phyloP scores from a whole-genome alignment of 2,113 vertebrate genomes.

The Tretioscincus oriximinensis region DNA sequence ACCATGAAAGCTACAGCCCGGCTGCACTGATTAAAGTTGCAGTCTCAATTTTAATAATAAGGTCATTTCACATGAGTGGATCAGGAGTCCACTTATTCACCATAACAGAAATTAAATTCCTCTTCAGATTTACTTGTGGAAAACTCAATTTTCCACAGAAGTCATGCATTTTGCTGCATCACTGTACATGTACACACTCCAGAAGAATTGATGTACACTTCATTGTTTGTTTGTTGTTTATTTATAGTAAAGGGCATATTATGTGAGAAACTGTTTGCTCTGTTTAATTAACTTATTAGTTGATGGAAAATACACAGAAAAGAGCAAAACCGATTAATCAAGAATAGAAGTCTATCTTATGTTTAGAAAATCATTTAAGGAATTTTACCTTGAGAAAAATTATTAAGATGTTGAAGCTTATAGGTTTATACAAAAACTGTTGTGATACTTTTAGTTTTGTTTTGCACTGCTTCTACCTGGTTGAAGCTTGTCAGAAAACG shows the following conservation, averaged over 20 bases:
- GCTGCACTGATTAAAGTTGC: not conserved
- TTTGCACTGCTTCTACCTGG: not conserved
- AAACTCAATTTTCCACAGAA: not conserved
- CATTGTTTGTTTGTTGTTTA: no score
- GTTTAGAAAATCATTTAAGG: not conserved
- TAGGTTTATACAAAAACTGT: not conserved
- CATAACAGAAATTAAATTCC: not conserved
- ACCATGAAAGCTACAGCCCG: not conserved
- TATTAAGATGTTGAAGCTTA: not conserved
- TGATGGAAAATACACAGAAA: not conserved
- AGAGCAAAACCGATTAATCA: not conserved
- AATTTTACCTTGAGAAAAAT: not conserved
- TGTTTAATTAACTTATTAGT: not conserved
- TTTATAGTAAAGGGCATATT: no score
- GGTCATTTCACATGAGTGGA: no score
- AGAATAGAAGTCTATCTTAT: no score
- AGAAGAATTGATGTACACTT: not conserved
- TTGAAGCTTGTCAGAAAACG: not conserved
- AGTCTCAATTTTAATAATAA: not conserved
- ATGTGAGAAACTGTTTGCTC: not conserved
- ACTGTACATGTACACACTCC: not conserved
- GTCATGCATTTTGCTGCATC: not conserved
- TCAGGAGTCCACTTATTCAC: no score
- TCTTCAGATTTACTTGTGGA: not conserved
- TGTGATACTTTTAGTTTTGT: not conserved